Conservation (phyloP, 2,888 invertebrate genomes). For the Lochmaea capreae region DNA sequence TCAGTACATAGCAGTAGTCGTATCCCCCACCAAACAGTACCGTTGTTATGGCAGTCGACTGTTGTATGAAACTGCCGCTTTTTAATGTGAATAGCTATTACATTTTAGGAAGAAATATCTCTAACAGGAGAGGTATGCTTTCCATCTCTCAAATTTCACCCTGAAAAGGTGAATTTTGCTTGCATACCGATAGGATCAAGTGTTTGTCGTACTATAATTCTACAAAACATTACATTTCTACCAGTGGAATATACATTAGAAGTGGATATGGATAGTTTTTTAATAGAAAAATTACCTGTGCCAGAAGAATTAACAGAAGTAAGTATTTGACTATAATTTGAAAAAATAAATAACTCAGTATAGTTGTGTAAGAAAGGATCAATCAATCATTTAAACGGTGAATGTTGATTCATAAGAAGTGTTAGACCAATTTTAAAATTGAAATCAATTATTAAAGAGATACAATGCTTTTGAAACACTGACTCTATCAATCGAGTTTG, state of each 20-base stretch:
- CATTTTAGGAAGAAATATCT: slow-evolving; percentile 72
- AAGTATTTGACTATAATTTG: background rate
- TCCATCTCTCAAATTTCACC: slow-evolving; percentile 73
- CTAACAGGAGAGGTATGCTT: slow-evolving; percentile 75
- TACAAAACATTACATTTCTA: slow-evolving; percentile 69
- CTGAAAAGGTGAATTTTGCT: slow-evolving; percentile 72
- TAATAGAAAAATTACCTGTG: slow-evolving; percentile 28
- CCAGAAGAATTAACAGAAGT: background rate
- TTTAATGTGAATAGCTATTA: too few species aligned
- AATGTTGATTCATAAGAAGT: too few species aligned
- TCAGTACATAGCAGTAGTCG: too few species aligned
- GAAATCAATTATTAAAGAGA: too few species aligned
- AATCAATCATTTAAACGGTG: too few species aligned
- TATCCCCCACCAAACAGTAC: too few species aligned
- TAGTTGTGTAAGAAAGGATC: too few species aligned
- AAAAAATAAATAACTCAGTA: background rate
- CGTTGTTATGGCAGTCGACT: too few species aligned
- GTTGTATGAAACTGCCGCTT: too few species aligned
- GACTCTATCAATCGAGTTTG: too few species aligned
- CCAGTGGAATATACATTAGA: slow-evolving; percentile 64
- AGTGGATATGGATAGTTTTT: slow-evolving; percentile 49
- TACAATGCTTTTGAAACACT: too few species aligned
- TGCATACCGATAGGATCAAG: slow-evolving; percentile 69
- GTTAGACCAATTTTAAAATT: too few species aligned
- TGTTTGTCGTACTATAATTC: slow-evolving; percentile 64